phyloP scores from a whole-genome alignment of 2,797 vertebrate genomes.

The Mus minutoides region DNA sequence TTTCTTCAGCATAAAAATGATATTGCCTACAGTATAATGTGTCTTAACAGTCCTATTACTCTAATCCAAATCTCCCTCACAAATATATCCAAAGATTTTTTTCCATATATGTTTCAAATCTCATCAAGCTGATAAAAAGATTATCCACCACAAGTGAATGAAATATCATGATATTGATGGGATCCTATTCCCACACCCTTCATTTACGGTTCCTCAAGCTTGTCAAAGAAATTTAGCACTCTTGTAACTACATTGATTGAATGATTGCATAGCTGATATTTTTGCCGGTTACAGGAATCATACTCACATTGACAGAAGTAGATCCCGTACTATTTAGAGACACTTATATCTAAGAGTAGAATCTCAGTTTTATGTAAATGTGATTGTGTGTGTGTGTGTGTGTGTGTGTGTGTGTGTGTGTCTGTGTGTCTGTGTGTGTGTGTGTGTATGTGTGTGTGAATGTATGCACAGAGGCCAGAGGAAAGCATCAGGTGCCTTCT shows the following conservation, averaged over 20 bases:
- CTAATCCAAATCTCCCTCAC: background rate
- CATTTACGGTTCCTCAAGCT: accelerated
- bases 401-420: background rate
- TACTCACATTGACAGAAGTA: background rate
- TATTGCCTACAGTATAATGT: background rate
- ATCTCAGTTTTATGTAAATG: too few species aligned
- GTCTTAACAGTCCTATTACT: background rate
- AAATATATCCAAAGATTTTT: background rate
- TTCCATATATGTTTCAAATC: background rate
- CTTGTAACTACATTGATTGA: background rate
- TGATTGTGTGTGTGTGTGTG: too few species aligned
- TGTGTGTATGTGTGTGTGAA: background rate
- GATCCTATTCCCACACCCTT: background rate
- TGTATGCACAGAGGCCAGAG: background rate
- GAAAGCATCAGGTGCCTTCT: too few species aligned
- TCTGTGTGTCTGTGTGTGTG: background rate
- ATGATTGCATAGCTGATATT: background rate
- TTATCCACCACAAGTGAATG: background rate
- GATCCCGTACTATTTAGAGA: background rate
- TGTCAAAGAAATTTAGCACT: background rate
- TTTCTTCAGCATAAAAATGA: background rate
- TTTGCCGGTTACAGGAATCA: background rate
- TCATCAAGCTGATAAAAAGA: background rate
- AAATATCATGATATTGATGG: background rate
- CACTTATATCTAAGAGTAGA: background rate